Percentiles rank a stretch among this genome's conserved stretches.
Evolutionary conservation across 2,113 vertebrate genomes (phyloP).

Genomic region (Centrocercus urophasianus): DNA sequence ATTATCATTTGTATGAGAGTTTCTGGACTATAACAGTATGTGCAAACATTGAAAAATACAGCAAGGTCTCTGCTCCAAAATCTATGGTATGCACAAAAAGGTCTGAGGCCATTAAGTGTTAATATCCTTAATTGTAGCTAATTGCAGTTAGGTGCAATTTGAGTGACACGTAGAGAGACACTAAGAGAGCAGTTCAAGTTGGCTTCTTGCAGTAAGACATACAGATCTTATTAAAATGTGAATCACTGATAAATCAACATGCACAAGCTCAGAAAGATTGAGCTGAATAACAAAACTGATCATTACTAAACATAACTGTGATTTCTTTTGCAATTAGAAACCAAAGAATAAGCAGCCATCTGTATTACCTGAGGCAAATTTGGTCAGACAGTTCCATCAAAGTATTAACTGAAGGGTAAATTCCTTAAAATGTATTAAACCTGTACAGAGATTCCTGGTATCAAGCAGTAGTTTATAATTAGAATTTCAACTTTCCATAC

Average conservation of each 20-base stretch:
- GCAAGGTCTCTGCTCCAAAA: not conserved
- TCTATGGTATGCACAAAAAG: not conserved
- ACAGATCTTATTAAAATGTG: not conserved
- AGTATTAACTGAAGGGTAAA: not conserved
- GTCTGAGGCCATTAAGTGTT: not conserved
- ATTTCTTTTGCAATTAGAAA: not conserved
- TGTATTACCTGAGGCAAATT: not conserved
- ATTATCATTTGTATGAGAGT: not conserved
- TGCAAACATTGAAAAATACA: not conserved
- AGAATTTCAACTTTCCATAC: not conserved
- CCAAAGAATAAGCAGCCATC: not conserved
- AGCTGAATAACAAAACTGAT: not conserved
- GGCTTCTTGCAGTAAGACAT: not conserved
- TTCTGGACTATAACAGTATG: not conserved
- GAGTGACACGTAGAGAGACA: not conserved
- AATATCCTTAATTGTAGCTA: not conserved
- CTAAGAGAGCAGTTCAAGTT: not conserved
- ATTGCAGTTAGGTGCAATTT: not conserved
- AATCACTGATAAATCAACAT: not conserved
- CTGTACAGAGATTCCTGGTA: not conserved
- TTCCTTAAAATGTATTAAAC: not conserved
- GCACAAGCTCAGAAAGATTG: not conserved
- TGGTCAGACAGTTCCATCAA: accelerated
- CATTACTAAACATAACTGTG: not conserved
- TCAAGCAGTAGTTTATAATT: not conserved